Base-by-base conservation (phyloP, 2,113 vertebrate genomes). In the Octodon degus region DNA sequence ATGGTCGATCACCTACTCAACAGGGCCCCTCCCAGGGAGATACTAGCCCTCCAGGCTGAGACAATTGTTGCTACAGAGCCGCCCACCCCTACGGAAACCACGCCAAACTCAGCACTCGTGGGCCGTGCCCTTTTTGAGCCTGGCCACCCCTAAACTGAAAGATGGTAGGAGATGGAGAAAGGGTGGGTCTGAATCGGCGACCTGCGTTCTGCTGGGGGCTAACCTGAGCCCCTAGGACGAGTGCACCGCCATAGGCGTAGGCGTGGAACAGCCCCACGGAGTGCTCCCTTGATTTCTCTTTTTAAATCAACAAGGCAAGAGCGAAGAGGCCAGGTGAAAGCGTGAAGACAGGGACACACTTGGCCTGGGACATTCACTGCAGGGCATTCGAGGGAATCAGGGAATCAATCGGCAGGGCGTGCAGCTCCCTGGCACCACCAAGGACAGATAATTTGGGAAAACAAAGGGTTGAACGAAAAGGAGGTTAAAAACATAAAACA, bases 241-340 rank as follows among this genome's bases (percentile, higher is more conserved):
- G 19, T 5, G 43, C 43, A 43, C 10, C 0, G 6, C 40, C 11
- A 2, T 4, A 50, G 11, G 14, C 1, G 67, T 68, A 32, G 19
- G 2, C 0, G 47, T 65, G 47, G 13, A 0, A 1, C 53, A 12
- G 3, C 55, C 30, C 40, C 5, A 0, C 1, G 2, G n/a, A 80
- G 63, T 19, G 10, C 82, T 58, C 25, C 4, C 17, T 93, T 67
- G 68, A n/a, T 14, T 88, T 93, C 62, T 77, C 5, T 63, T 72
- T 96, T 86, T 87, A 50, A 86, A 68, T 84, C 11, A 58, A 13
- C 70, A 55, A 77, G 17, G 65, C 90, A 74, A 90, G 74, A 82
- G 5, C 60, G 43, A 88, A 50, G 30, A n/a, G 47, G 27, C 20
- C 55, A 34, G 32, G 5, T 20, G n/a, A 13, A 14, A 40, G 8